Conservation (phyloP, 2,888 invertebrate genomes). For the Macaria liturata region DNA sequence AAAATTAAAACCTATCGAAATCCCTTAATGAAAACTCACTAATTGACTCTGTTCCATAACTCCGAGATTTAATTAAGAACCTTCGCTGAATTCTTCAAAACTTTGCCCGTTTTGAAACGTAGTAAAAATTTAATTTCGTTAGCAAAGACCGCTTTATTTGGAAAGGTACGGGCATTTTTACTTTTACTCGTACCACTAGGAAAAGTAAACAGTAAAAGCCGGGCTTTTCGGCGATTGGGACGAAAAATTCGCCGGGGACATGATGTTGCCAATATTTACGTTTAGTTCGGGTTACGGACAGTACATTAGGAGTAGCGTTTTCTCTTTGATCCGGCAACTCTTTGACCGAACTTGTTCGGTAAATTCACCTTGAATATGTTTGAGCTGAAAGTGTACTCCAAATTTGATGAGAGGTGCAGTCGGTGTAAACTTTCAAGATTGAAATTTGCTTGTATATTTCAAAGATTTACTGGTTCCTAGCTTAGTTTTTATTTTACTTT, state of each 20-base stretch:
- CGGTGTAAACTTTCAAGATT: constrained; percentile 11
- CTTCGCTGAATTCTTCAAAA: constrained; percentile 26
- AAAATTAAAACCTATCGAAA: constrained; percentile 28
- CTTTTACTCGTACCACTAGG: constrained; percentile 5
- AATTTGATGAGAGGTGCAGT: constrained; percentile 26
- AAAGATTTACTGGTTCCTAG: too few species aligned
- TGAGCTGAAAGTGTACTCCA: constrained; percentile 41
- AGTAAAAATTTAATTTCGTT: constrained; percentile 31
- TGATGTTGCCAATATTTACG: constrained; percentile 53
- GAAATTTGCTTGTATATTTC: not conserved
- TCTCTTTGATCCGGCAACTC: constrained; percentile 55
- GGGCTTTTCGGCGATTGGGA: constrained; percentile 34
- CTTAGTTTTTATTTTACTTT: too few species aligned
- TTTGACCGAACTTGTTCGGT: constrained; percentile 54
- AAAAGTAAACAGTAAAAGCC: constrained; percentile 23
- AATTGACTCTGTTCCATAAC: constrained; percentile 48
- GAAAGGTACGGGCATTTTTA: constrained; percentile 21
- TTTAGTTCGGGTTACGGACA: constrained; percentile 42
- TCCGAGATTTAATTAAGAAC: constrained; percentile 31
- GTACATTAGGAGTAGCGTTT: constrained; percentile 42
- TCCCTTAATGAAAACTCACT: constrained; percentile 33
- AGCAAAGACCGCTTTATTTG: constrained; percentile 28
- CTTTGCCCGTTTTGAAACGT: constrained; percentile 29
- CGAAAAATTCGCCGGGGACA: constrained; percentile 38
- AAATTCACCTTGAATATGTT: constrained; percentile 55